Conservation (phyloP, 2,797 vertebrate species). For the Vultur gryphus region DNA sequence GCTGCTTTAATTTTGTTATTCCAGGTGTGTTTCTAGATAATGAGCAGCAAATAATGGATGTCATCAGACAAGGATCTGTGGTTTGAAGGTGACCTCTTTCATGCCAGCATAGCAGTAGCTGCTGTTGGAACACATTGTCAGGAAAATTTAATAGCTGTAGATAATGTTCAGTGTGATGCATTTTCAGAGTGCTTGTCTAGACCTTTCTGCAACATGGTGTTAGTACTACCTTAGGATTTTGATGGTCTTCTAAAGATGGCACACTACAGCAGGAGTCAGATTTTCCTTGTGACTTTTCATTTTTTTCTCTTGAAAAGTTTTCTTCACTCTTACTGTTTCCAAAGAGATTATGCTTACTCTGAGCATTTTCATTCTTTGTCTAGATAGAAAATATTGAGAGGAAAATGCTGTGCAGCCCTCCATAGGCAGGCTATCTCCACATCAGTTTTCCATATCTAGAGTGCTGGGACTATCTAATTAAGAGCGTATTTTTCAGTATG, state of each 20-base stretch:
- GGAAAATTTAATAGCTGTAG: neutral
- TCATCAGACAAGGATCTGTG: neutral
- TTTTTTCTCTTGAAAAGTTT: neutral
- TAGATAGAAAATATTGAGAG: neutral
- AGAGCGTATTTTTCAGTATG: neutral
- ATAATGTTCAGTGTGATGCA: neutral
- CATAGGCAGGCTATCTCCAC: neutral
- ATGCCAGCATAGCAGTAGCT: neutral
- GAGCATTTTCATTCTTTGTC: neutral
- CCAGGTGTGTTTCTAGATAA: constrained; percentile 25
- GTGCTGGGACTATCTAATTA: neutral
- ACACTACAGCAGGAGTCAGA: neutral
- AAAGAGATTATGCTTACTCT: neutral
- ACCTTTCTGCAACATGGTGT: neutral
- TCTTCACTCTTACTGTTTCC: neutral
- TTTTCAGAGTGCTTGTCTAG: neutral
- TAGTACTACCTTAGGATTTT: neutral
- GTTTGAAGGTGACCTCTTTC: neutral
- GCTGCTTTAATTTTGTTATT: neutral
- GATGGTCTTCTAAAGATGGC: neutral
- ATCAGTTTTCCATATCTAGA: neutral
- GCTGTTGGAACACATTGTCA: neutral
- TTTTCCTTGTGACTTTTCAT: neutral
- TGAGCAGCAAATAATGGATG: neutral
- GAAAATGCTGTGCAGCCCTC: neutral